Evolutionary conservation across 2,797 vertebrate species (phyloP), one percentile per base, ranked within the genome.

Genomic region (Arctocebus calabarensis): DNA sequence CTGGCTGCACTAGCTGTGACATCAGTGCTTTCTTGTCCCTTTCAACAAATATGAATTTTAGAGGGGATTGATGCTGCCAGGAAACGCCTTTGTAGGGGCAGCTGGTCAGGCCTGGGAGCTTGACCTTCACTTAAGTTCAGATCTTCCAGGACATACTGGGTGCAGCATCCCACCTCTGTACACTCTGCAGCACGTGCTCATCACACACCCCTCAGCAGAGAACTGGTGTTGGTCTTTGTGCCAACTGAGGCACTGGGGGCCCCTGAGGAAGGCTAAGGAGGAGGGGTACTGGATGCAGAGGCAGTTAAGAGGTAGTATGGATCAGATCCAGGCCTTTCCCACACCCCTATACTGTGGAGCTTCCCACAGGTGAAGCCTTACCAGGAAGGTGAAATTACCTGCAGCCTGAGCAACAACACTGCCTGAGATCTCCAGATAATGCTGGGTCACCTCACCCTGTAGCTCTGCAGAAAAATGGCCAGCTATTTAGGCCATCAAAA

Each of bases 281-380:
- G 16, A 43, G 5, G 48, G 17, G 12, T 62, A 59, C 43, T 34
- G 12, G 20, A 17, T 7, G 29, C 5, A 29, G 17, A 20, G 9
- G 45, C 43, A 43, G 57, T 4, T 4, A 2, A 32, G 16, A 19
- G 11, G 14, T 14, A 48, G 43, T 8, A 34, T 7, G 0, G 1
- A 12, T 22, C 8, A 1, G 55, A 27, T 27, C 40, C 8, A 0
- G 64, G 9, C 10, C 43, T 62, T 57, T 68, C 43, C 85, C 43
- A 84, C 19, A 48, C 11, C 40, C 27, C 13, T 48, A 22, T 11
- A 7, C 34, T 6, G 4, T 62, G 73, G 32, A 48, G 20, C 13
- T 78, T 71, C 37, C 61, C 61, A 22, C 11, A 88, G n/a, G 32
- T 29, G 20, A 70, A 75, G 20, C 86, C 61, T 85, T 12, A 27